Base-by-base conservation (phyloP, 2,113 vertebrate genomes). In the Strigops habroptila region DNA sequence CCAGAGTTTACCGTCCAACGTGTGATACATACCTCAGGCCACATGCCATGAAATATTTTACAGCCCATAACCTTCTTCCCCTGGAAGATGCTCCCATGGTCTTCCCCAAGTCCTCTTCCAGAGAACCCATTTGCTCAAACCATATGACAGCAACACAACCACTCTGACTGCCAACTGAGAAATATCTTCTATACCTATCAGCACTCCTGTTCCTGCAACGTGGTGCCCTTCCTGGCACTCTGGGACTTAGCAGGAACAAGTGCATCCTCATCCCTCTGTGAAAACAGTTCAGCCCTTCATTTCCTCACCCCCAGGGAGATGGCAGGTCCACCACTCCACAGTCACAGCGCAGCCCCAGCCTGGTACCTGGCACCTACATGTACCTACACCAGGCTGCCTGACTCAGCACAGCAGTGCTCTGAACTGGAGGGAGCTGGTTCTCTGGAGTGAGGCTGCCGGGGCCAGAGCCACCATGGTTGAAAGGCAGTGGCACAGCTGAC, bases 31-130 rank as follows among this genome's bases (percentile, higher is more conserved):
- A 91, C 73, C 78, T 73, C 35, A 31, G 77, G 78, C 74, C 53
- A 87, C 77, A 73, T 39, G 70, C 75, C 91, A 69, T 15, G 18
- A 83, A 90, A 59, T 48, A 64, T 46, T 93, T 90, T 80, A 77
- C 46, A 96, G 49, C 37, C 35, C n/a, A 62, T 46, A 86, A 75
- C 59, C n/a, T 82, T 74, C 64, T 88, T 82, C n/a, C 25, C 60
- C 73, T 73, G n/a, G 37, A 93, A 94, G 71, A 82, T 5, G 2
- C 53, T 90, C 68, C 63, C 67, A 44, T 3, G 35, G 33, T 63
- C 67, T 46, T 84, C 69, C 83, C 30, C 0, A 0, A 43, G 22
- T 28, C 53, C 75, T 83, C 51, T 75, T 91, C 80, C 74, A 92
- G 46, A 81, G 48, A 48, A 14, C 19, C 35, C 71, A 75, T 90